Base-by-base conservation (phyloP, 2,797 vertebrate genomes). In the Pygocentrus nattereri region DNA sequence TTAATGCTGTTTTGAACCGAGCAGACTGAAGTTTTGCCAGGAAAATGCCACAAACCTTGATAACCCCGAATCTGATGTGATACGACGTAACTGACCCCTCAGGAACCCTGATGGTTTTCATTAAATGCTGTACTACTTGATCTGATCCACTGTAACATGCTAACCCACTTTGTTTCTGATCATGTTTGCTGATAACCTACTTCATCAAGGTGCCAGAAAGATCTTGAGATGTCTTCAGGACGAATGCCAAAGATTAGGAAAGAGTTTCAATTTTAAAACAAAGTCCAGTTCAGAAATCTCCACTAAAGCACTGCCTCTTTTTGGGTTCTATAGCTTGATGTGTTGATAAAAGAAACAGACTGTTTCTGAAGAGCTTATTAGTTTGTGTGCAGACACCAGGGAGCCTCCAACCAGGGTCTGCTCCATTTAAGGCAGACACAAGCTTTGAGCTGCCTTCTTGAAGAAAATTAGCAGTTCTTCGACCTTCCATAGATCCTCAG, bases 291-390 rank as follows among this genome's bases (percentile, higher is more conserved):
- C 31, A 38, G 44, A 34, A 41, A 62, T 34, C 21, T 41, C 0
- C 18, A 30, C 44, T 73, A 34, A 74, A 80, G 74, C 70, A 65
- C 31, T 71, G 41, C 10, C 27, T 71, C 21, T 62, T 27, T 44
- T 27, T 72, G 52, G 65, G 23, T 65, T 79, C 23, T 27, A 12
- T 52, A 52, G 27, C 27, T 54, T 72, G 49, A 74, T 56, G 13
- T 25, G 13, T 44, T 70, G 23, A 74, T 38, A 79, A 74, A 74
- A 64, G 2, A 64, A 76, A 31, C 44, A 56, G 4, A 41, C 38
- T 65, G 41, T 70, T 78, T 64, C 54, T 74, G 31, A 85, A 74
- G 10, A 19, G 15, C 12, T 52, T 76, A 50, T 69, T 78, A 50
- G 67, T 75, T 30, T 27, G 31, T 59, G 21, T 5, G 5, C 75